Evolutionary conservation across 2,888 invertebrate genomes (phyloP), one percentile per base, ranked within the genome.

Genomic region (Agonum fuliginosum): DNA sequence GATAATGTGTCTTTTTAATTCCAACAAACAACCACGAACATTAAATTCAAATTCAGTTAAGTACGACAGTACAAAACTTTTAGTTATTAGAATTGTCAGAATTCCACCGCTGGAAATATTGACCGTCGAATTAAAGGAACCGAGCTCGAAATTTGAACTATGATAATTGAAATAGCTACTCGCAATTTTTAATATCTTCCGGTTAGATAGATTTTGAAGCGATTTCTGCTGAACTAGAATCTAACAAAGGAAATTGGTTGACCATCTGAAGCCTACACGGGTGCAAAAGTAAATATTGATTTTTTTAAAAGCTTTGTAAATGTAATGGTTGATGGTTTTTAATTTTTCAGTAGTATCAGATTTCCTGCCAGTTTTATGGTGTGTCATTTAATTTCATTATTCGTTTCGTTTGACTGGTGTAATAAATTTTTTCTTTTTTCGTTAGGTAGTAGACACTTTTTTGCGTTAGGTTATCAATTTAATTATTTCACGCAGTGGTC

Each of bases 231-330:
- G 14, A 30, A 62, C 58, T 62, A 62, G 58, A 62, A 62, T 62
- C 30, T 17, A 17, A 62, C 34, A 62, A 62, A 62, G 58, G 58
- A 62, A 54, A 62, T 62, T 62, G 17, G 5, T 62, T 62, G 58
- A 30, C 58, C 58, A 62, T 62, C 58, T 67, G 30, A 67, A 20
- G 37, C 41, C 34, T 41, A 37, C 41, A n/a, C n/a, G 12, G 34
- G 41, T 37, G 65, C 41, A 19, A 62, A n/a, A 62, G 27, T 30
- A 62, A 62, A 67, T 67, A 67, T 67, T 67, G 65, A 67, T 67
- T 67, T 41, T 54, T 62, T 20, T 41, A 67, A 67, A 67, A 67
- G 41, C 65, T 27, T 37, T 67, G 10, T 37, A 37, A 41, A 62
- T 51, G 58, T 58, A 58, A n/a, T 34, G 34, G 65, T 67, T 62